Conservation (phyloP, 2,113 vertebrate species). For the mouse (Mus musculus) region DNA sequence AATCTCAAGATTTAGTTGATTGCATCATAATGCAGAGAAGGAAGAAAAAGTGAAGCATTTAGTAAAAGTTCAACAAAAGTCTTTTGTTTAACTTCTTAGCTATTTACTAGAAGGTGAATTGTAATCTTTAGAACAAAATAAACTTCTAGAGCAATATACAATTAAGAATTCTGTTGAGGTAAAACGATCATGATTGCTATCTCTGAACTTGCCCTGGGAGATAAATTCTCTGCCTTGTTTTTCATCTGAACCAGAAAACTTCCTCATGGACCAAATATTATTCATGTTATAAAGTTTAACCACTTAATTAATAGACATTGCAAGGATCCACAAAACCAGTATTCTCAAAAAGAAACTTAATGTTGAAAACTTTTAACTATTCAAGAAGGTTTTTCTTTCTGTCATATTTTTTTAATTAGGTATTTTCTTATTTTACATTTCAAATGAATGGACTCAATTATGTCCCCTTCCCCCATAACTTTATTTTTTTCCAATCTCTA, state of each 20-base stretch:
- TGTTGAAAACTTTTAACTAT: neutral
- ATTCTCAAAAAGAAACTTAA: neutral
- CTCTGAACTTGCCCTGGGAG: neutral
- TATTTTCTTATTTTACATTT: no score
- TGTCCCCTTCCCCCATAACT: neutral
- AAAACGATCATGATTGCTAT: neutral
- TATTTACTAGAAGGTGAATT: conserved; percentile 60
- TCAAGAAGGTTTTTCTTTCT: neutral
- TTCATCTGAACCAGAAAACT: neutral
- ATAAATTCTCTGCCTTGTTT: conserved; percentile 9
- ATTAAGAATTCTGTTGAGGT: conserved; percentile 57
- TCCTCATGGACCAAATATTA: neutral
- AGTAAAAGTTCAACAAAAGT: neutral
- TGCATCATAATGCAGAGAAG: neutral
- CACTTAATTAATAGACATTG: neutral
- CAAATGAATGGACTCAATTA: neutral
- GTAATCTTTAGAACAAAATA: conserved; percentile 60
- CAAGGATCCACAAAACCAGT: neutral
- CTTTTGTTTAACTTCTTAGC: neutral
- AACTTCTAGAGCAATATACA: conserved; percentile 24
- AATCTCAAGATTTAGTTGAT: neutral
- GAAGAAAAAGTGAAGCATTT: neutral
- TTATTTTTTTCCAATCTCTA: neutral
- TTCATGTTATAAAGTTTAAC: neutral
- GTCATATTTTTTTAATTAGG: no score